These are phyloP conservation scores for Lycocerus yunnanus DNA, from an alignment of 2,888 invertebrate species.

Conservation along the genomic window DNA sequence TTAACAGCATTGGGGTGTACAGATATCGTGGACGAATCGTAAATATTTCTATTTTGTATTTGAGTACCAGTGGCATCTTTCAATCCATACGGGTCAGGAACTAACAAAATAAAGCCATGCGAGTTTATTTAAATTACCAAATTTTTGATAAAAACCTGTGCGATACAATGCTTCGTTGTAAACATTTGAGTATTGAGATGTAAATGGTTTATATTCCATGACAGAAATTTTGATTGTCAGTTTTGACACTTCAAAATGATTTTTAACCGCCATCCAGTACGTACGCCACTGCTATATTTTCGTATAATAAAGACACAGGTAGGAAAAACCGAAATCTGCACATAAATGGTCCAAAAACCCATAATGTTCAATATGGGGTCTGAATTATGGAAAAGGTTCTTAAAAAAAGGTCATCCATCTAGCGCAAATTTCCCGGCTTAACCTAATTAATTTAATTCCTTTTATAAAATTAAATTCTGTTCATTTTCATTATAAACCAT, in stretches of 20 bases:
- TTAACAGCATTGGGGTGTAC: slow-evolving; percentile 34
- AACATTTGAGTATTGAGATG: slow-evolving; percentile 35
- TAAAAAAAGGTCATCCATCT: too few species aligned
- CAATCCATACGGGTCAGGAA: slow-evolving; percentile 36
- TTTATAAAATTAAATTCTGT: too few species aligned
- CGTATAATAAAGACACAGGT: too few species aligned
- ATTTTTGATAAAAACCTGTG: slow-evolving; percentile 29
- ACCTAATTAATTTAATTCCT: too few species aligned
- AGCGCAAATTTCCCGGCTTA: too few species aligned
- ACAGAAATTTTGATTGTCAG: slow-evolving; percentile 12
- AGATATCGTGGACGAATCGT: slow-evolving; percentile 39
- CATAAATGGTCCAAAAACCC: too few species aligned
- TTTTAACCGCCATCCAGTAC: neutral
- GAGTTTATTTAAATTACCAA: neutral
- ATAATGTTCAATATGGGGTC: too few species aligned
- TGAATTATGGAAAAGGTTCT: too few species aligned
- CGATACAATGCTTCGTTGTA: slow-evolving; percentile 38
- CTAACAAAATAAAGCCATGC: slow-evolving; percentile 21
- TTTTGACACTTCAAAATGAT: neutral
- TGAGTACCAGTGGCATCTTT: slow-evolving; percentile 41
- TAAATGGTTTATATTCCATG: slow-evolving; percentile 38
- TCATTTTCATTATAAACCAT: too few species aligned
- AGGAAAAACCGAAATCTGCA: too few species aligned
- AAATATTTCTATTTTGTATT: slow-evolving; percentile 41
- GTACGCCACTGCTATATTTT: neutral